Base-by-base conservation (phyloP, 1,140 invertebrate species). In the Philopotamus ludificatus region DNA sequence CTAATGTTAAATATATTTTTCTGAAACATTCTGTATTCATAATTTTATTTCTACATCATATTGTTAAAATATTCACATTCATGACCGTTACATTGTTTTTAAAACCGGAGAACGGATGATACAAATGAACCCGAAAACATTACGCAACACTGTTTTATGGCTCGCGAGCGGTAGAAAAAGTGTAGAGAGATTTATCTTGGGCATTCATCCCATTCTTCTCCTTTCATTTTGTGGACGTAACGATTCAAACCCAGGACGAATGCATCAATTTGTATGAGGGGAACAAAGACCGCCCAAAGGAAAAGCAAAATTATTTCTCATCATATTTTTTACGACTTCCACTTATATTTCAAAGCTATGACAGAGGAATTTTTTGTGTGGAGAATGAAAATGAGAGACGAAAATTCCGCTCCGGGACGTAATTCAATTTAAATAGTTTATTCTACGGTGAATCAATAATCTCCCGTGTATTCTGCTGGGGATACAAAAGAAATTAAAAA, bases 161-260 rank as follows among this genome's bases (percentile, higher is more conserved):
- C 15, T 41, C 9, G 44, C 42, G 42, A 60, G 47, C 57, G 22
- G 23, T 20, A 60, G 57, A 49, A 49, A 18, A 60, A 60, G 21
- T 20, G 57, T 28, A 60, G 47, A 60, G 25, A 60, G 57, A 60
- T 60, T 60, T 60, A 60, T 60, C 57, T 25, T 39, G 25, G 10
- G 44, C 21, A 16, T 12, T 12, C 57, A 12, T 44, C 12, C n/a
- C 44, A 16, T 47, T 47, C 28, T 47, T 47, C 44, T 47, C 44
- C 44, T 16, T 47, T 20, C 44, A 16, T 20, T 12, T 20, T 20
- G 18, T 47, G 10, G 44, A 47, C 44, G 57, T 47, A 60, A 47
- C 57, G 57, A 60, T 60, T 60, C 57, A 47, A 60, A 60, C 44
- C 28, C 44, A 23, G 16, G 22, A 26, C 22, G 44, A 60, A 60